Percentiles rank a stretch among this genome's conserved stretches.
Evolutionary conservation across 2,797 vertebrate genomes (phyloP).

Genomic region (Notolepis coatsorum): DNA sequence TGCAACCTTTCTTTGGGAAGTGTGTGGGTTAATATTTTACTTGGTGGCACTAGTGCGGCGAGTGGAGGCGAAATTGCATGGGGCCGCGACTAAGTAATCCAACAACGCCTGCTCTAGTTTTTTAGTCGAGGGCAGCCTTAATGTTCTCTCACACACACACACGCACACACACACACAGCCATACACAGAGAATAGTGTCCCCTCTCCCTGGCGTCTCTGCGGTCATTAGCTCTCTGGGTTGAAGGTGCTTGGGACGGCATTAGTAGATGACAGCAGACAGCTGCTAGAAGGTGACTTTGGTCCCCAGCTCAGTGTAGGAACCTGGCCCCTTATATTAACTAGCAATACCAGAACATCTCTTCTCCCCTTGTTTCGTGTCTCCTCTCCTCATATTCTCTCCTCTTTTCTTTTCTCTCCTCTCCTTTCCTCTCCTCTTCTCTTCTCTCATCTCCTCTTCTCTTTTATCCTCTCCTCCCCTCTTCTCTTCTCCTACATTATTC

Average conservation of each 20-base stretch:
- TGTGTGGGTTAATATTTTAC: too few species aligned
- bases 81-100: too few species aligned
- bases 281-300: constrained; percentile 80
- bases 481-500: neutral
- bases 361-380: constrained; percentile 18
- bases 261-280: constrained; percentile 74
- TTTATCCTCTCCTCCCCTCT: too few species aligned
- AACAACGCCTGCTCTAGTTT: too few species aligned
- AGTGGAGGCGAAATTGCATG: too few species aligned
- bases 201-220: constrained; percentile 62
- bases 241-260: constrained; percentile 66
- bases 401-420: constrained; percentile 21
- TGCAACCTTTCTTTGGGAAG: too few species aligned
- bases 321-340: constrained; percentile 59
- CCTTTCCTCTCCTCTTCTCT: neutral
- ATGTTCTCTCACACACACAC: neutral
- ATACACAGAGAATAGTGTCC: constrained; percentile 46
- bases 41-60: too few species aligned
- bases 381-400: neutral
- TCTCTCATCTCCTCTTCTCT: too few species aligned
- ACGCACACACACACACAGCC: neutral
- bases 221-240: constrained; percentile 74
- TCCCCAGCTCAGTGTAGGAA: constrained; percentile 59
- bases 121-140: too few species aligned
- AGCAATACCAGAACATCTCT: constrained; percentile 37